These are phyloP conservation scores for Bactericera cockerelli DNA, from an alignment of 1,140 invertebrate species.

Conservation along the genomic window DNA sequence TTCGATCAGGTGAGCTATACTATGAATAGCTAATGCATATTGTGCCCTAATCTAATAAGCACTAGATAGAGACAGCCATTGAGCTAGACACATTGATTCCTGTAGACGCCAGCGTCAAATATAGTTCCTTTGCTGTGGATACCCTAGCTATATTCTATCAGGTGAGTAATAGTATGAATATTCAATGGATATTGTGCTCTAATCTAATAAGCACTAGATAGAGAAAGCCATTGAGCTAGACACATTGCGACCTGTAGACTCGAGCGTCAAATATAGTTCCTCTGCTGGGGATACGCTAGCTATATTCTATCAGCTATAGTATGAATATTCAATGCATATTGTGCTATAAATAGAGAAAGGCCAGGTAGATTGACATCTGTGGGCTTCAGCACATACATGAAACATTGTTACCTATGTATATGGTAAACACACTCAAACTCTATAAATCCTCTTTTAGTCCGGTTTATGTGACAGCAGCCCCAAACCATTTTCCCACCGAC, in stretches of 20 bases:
- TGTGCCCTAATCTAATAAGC: too few relatives aligned
- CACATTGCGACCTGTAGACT: conserved; percentile 54
- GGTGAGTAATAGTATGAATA: conserved; percentile 32
- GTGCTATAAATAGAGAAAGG: too few relatives aligned
- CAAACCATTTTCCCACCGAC: too few relatives aligned
- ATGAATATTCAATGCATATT: too few relatives aligned
- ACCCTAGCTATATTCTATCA: conserved; percentile 83
- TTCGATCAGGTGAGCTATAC: conserved; percentile 67
- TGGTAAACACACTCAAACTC: background rate
- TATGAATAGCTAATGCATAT: too few relatives aligned
- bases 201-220: too few relatives aligned
- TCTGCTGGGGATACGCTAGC: conserved; percentile 86
- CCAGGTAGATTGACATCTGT: background rate
- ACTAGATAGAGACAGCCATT: conserved; percentile 73
- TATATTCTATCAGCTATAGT: conserved; percentile 77
- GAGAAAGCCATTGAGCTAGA: conserved; percentile 81
- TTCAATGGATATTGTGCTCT: too few relatives aligned
- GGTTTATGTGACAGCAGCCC: too few relatives aligned
- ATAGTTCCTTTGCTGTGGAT: conserved; percentile 91
- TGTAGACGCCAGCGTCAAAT: conserved; percentile 66
- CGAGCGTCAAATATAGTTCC: conserved; percentile 78
- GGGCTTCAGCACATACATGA: background rate
- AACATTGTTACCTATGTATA: conserved; percentile 3
- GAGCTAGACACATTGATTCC: conserved; percentile 63
- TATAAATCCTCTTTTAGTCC: too few relatives aligned